Evolutionary conservation across 1,140 invertebrate species (phyloP).

Genomic region (Spodoptera frugiperda): DNA sequence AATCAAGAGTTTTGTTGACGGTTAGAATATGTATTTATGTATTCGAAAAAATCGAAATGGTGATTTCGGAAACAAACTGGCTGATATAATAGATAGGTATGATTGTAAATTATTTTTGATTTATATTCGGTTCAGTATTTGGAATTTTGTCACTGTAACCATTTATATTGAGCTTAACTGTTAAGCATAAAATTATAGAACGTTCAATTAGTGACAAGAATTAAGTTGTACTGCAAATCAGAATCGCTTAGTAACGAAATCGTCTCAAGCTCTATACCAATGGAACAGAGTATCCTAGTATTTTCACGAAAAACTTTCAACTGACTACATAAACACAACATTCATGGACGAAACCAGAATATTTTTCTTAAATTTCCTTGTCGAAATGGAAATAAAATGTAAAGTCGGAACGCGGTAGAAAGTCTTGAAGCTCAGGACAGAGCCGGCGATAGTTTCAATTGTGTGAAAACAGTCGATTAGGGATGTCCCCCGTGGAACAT

Average conservation of each 20-base stretch:
- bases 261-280: too few species aligned
- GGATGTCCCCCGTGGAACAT: constrained; percentile 7
- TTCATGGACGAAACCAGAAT: background rate
- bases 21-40: background rate
- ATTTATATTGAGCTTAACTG: too few species aligned
- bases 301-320: too few species aligned
- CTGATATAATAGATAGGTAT: too few species aligned
- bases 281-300: too few species aligned
- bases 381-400: constrained; percentile 36
- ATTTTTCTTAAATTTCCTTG: constrained; percentile 3
- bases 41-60: background rate
- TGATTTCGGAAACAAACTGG: background rate
- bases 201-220: too few species aligned
- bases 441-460: constrained; percentile 32
- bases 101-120: too few species aligned
- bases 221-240: too few species aligned
- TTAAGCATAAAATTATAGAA: too few species aligned
- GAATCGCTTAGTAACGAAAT: too few species aligned
- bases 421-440: background rate
- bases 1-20: constrained; percentile 6
- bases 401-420: constrained; percentile 19
- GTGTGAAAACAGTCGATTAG: constrained; percentile 38
- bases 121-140: too few species aligned
- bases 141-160: too few species aligned
- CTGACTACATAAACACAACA: background rate